These are phyloP conservation scores for Cromileptes altivelis DNA, from an alignment of 2,113 vertebrate species.

Conservation along the genomic window DNA sequence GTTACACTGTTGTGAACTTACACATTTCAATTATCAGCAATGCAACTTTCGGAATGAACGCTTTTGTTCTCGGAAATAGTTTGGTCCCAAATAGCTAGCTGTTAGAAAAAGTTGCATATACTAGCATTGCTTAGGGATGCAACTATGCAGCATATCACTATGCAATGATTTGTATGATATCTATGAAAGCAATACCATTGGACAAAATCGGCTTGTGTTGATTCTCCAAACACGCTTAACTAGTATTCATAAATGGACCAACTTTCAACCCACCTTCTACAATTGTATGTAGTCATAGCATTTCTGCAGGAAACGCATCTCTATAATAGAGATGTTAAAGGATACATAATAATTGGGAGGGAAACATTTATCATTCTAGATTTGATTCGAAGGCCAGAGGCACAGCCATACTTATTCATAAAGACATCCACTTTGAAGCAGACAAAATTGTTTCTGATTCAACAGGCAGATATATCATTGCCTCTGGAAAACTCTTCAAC, in stretches of 20 bases:
- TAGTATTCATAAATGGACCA: not conserved
- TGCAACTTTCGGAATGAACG: no score
- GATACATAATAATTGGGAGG: not conserved
- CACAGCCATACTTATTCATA: conserved; percentile 6
- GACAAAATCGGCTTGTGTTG: no score
- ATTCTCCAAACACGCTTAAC: no score
- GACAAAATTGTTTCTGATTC: not conserved
- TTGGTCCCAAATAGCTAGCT: no score
- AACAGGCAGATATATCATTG: not conserved
- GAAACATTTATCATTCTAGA: not conserved
- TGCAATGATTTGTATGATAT: no score
- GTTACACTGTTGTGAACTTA: no score
- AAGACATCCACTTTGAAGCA: conserved; percentile 7
- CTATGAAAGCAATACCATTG: no score
- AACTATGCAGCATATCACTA: no score
- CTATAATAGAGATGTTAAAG: not conserved
- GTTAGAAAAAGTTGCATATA: no score
- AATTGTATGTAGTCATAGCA: not conserved
- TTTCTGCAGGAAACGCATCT: not conserved
- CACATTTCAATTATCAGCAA: no score
- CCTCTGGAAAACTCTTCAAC: not conserved
- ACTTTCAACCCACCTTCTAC: not conserved
- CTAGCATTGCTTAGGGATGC: no score
- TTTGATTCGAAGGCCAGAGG: not conserved
- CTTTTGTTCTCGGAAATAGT: no score